Evolutionary conservation across 2,888 invertebrate species (phyloP), one percentile per base, ranked within the genome.

Genomic region (Tipula vernalis): DNA sequence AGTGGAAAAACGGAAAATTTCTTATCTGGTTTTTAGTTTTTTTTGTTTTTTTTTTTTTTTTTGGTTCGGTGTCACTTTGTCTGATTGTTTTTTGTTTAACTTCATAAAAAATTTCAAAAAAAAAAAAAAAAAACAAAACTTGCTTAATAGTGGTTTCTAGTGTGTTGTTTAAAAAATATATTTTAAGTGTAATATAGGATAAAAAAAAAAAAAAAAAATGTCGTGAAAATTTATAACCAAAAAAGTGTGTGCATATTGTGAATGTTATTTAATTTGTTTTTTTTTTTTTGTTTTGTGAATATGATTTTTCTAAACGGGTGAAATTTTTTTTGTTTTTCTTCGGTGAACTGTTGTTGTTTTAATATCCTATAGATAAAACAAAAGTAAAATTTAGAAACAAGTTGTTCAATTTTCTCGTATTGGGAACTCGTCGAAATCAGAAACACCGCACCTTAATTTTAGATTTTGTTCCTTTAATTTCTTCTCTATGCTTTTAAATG

Each of bases 381-480:
- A 71, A 71, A 28, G 51, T 71, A 8, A 71, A 3, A 28, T 71
- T 71, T 28, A 12, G 71, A 71, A 71, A 71, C 71, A 71, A 71
- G 71, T 71, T 71, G 71, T 71, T 28, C 71, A 71, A 71, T 71
- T 71, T 71, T 71, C 71, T 71, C 71, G 71, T 71, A 28, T 71
- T 71, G 71, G 28, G 28, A 71, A 28, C 10, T 71, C 71, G 28
- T 28, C 71, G 71, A 71, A 71, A 71, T 71, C 28, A 71, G 71
- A 71, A 71, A 71, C 71, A 71, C 71, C 71, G 71, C 71, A 71
- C 71, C 71, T 71, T 71, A 71, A 71, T 71, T 71, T 71, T 71
- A 71, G 28, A 28, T 71, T 57, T 57, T 57, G 51, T 57, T 57
- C 51, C 51, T 57, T 57, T 57, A 57, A 57, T 15, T 57, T 57